Base-by-base conservation (phyloP, 2,797 vertebrate genomes). In the Furcifer pardalis region DNA sequence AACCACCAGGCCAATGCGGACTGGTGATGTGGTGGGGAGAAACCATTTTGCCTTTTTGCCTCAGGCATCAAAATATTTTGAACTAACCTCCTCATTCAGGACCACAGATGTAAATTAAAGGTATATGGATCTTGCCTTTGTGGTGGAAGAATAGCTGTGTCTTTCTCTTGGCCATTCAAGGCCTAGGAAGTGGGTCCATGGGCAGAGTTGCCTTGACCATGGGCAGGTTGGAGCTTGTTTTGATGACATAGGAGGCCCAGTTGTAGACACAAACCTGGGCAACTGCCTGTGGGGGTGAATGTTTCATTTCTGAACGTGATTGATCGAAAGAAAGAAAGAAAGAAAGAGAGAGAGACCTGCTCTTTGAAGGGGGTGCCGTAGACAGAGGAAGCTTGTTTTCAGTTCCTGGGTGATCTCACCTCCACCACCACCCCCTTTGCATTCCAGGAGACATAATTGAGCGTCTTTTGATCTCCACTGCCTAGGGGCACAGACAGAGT, bases 381-480 rank as follows among this genome's bases (percentile, higher is more conserved):
- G 40, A 52, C 30, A 71, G 79, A 81, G 56, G 56, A 60, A 59
- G 49, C n/a, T 46, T 75, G 72, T 76, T 65, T 63, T 49, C 25
- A 30, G 7, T n/a, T 13, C 19, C 68, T 44, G 49, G 21, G 8
- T 44, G 82, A 59, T 60, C 60, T 42, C 35, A 49, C n/a, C 7
- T 7, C 23, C 65, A 25, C 62, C 63, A 2, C 40, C 56, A 23
- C 13, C 37, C n/a, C n/a, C n/a, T n/a, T 78, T 37, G 73, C 79
- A 81, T 86, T 77, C 79, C 84, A 71, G 72, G n/a, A 77, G 23
- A 69, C 52, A 76, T 62, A 76, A 62, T 69, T 69, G 72, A 62
- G 73, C 46, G 40, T 65, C 73, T 81, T 81, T 52, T 81, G 79
- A 77, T 46, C 72, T 60, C 23, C 7, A 4, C 17, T 68, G 63